Conservation (phyloP, 2,797 vertebrate species). For the Oryzias dopingdopingensis region DNA sequence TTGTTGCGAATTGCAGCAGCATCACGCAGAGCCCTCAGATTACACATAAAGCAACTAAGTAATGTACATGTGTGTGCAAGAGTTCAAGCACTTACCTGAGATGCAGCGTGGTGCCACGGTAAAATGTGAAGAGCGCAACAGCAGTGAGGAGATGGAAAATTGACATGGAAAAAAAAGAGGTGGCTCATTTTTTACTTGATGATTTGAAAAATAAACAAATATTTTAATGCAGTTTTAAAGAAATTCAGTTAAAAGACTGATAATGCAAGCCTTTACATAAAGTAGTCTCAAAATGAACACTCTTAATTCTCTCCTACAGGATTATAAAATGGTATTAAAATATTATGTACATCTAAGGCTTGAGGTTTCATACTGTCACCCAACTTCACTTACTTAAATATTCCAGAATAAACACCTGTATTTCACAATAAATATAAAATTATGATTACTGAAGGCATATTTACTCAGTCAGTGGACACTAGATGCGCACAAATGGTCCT, state of each 20-base stretch:
- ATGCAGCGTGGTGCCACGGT: conserved; percentile 26
- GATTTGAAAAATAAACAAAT: neutral
- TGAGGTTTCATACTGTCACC: too few relatives aligned
- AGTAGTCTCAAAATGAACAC: too few relatives aligned
- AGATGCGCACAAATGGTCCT: conserved; percentile 39
- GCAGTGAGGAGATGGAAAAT: conserved; percentile 22
- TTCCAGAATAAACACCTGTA: too few relatives aligned
- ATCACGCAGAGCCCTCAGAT: conserved; percentile 35
- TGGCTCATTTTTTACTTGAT: too few relatives aligned
- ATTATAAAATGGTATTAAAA: too few relatives aligned
- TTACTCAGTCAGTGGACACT: conserved; percentile 10
- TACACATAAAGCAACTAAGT: conserved; percentile 37
- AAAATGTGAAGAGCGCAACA: conserved; percentile 18
- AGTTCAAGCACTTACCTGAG: conserved; percentile 58
- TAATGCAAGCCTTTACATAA: too few relatives aligned
- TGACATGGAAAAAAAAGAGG: conserved; percentile 36
- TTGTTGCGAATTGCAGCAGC: conserved; percentile 34
- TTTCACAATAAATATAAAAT: too few relatives aligned
- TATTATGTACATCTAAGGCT: too few relatives aligned
- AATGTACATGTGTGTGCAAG: conserved; percentile 22
- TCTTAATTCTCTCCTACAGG: too few relatives aligned
- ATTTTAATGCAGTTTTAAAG: neutral
- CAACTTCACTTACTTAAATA: too few relatives aligned
- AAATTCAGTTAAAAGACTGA: too few relatives aligned
- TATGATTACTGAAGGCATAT: neutral